Base-by-base conservation (phyloP, 2,888 invertebrate species). In the Troilus luridus region DNA sequence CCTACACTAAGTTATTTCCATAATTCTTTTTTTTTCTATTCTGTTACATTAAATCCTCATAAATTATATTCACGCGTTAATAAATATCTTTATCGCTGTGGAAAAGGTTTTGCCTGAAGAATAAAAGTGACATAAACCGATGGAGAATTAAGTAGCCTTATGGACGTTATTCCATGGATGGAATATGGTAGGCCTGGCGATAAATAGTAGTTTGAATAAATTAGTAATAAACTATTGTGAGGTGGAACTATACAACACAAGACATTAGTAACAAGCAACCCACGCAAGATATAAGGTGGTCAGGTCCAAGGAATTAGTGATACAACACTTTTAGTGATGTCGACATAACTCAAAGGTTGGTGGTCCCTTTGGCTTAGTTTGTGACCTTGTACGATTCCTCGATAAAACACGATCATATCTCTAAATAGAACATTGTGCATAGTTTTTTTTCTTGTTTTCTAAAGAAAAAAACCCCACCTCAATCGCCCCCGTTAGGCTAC, bases 121-220 rank as follows among this genome's bases (percentile, higher is more conserved):
- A 67, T 24, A 27, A 24, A 67, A 67, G 5, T 67, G 24, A 14
- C 67, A 67, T 27, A 41, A 17, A 67, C 67, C 24, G 24, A 67
- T 14, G 67, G 24, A 41, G 41, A 8, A 41, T 41, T 41, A 41
- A 24, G 67, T 24, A 27, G 41, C 41, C 41, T 41, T 77, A 77
- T 19, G 72, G 17, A 9, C 67, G 24, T 24, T 27, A 67, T 14
- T 67, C 14, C 72, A 0, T 27, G 7, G 17, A 17, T 7, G 41
- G 12, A 77, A 41, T 17, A 77, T 1, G 27, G 41, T 17, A 27
- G 72, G 17, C 41, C 41, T 41, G 72, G 41, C 27, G 41, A 77
- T 77, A 77, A 77, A 77, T 77, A 77, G 72, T 41, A 19, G 72
- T 41, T 77, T 77, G 72, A 77, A 77, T 77, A 77, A 41, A 77